Evolutionary conservation across 1,140 invertebrate species (phyloP).

Genomic region (Grapholita molesta): DNA sequence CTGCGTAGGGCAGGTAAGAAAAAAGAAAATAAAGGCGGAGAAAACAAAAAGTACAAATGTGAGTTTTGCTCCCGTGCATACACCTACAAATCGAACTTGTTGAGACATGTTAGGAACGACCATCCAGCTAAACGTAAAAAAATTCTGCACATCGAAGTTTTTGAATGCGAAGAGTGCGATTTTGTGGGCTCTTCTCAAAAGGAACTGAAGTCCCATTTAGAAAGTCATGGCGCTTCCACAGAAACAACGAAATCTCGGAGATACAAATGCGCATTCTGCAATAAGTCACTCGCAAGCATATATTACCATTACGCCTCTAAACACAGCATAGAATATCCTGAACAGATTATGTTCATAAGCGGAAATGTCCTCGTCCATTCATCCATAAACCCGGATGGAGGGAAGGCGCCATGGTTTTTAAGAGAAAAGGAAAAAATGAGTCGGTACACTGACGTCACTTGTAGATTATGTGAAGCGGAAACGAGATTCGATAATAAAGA

Average conservation of each 20-base stretch:
- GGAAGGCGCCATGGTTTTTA: not conserved
- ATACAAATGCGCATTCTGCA: not conserved
- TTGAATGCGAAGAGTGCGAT: not conserved
- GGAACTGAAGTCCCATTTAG: not conserved
- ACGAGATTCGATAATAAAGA: not conserved
- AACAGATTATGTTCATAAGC: not conserved
- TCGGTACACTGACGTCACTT: not conserved
- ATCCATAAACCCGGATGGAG: not conserved
- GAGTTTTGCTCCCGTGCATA: not conserved
- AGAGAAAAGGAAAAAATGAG: not conserved
- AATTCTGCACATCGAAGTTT: not conserved
- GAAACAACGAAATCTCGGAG: not conserved
- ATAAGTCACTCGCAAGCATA: not conserved
- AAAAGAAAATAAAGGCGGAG: not conserved
- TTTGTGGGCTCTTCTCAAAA: not conserved
- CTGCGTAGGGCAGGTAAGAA: no score
- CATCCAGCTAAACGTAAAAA: not conserved
- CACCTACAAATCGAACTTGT: not conserved
- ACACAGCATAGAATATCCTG: not conserved
- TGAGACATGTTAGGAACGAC: not conserved
- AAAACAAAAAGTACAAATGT: not conserved
- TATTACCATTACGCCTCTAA: not conserved
- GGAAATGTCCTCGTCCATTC: not conserved
- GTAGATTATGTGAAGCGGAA: not conserved
- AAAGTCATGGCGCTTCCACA: not conserved